phyloP scores from a whole-genome alignment of 1,140 invertebrate genomes.

The Heliconius eleuchia region DNA sequence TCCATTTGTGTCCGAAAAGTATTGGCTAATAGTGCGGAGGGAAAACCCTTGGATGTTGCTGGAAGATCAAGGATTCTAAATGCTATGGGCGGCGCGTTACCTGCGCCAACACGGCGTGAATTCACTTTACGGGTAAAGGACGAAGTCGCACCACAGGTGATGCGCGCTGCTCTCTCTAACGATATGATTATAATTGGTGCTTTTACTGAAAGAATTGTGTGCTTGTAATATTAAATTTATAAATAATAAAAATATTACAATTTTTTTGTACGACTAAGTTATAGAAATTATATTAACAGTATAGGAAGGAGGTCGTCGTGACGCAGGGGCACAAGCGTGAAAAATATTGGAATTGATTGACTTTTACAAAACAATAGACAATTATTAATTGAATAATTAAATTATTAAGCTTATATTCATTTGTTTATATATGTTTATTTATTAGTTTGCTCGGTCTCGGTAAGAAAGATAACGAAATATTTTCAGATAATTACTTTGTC shows the following conservation, averaged over 20 bases:
- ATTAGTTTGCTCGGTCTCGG: background rate
- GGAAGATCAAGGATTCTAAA: constrained; percentile 58
- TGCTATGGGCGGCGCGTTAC: constrained; percentile 59
- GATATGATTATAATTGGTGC: constrained; percentile 72
- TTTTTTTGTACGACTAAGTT: background rate
- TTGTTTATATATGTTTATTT: background rate
- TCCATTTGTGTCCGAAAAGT: constrained; percentile 58
- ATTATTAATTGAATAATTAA: background rate
- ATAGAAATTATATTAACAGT: too few species aligned
- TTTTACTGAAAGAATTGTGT: constrained; percentile 72
- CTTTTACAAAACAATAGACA: background rate
- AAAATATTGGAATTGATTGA: background rate
- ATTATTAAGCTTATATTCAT: background rate
- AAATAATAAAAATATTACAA: background rate
- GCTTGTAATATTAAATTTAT: constrained; percentile 55
- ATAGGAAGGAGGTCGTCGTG: too few species aligned
- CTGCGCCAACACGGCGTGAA: constrained; percentile 61
- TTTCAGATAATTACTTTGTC: background rate
- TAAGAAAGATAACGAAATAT: background rate
- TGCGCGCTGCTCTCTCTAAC: constrained; percentile 66
- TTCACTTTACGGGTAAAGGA: constrained; percentile 71
- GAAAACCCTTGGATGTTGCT: constrained; percentile 59
- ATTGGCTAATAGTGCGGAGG: constrained; percentile 58
- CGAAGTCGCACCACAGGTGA: constrained; percentile 62
- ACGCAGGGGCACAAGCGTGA: background rate